A percentile compares a stretch with the other conserved stretches of the same genome.
Conservation (phyloP, 2,113 vertebrate genomes). For the Hyla sarda region DNA sequence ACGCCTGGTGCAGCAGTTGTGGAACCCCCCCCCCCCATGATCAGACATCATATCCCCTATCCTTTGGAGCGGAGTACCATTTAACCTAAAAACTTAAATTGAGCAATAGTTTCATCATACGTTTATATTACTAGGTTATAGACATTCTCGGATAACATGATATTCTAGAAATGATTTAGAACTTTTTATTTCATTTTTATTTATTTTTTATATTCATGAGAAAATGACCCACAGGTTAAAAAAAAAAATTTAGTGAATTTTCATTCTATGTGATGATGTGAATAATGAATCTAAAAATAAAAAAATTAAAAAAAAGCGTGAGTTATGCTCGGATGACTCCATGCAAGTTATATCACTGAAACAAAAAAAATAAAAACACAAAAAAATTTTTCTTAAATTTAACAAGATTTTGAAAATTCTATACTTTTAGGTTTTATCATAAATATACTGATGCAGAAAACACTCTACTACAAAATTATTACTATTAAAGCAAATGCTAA, state of each 20-base stretch:
- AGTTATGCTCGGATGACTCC: background rate
- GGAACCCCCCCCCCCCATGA: no score
- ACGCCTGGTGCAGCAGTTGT: no score
- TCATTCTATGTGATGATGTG: background rate
- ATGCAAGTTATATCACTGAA: conserved; percentile 19
- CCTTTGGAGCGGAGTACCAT: no score
- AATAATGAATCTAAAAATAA: background rate
- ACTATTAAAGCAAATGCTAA: conserved; percentile 18
- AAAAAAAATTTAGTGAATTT: background rate
- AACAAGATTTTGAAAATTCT: conserved; percentile 8
- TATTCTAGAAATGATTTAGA: background rate
- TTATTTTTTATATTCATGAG: background rate
- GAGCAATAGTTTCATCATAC: no score
- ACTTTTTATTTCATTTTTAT: background rate
- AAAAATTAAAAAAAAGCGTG: no score
- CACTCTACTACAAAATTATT: background rate
- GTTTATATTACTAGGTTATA: background rate
- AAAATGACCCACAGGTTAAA: background rate
- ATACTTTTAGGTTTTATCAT: conserved; percentile 7
- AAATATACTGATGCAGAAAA: background rate
- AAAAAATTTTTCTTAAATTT: background rate
- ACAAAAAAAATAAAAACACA: background rate
- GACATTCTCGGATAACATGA: background rate
- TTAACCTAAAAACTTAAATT: no score
- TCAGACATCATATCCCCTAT: no score